Evolutionary conservation across 2,888 invertebrate genomes (phyloP).

Genomic region (Hypomecis atomaria): DNA sequence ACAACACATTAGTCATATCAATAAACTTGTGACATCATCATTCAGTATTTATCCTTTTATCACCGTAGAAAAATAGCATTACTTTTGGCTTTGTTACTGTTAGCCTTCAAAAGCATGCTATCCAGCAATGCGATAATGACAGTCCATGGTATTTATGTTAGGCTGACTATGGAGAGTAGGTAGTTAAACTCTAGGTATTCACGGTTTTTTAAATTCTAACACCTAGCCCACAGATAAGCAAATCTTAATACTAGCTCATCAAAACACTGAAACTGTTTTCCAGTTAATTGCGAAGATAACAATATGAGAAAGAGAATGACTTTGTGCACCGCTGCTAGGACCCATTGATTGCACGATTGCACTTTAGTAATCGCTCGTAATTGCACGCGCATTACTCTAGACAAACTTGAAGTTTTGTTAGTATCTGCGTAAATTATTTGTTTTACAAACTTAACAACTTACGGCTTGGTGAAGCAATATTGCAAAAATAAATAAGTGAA

Average conservation of each 20-base stretch:
- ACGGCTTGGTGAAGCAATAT: constrained; percentile 46
- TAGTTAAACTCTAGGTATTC: too few relatives aligned
- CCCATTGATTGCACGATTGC: constrained; percentile 7
- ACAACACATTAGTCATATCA: constrained; percentile 18
- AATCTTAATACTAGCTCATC: too few relatives aligned
- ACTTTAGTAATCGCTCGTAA: constrained; percentile 17
- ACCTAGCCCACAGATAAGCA: not conserved
- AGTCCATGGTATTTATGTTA: not conserved
- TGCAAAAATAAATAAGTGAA: constrained; percentile 44
- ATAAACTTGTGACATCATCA: not conserved
- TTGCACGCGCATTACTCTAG: not conserved
- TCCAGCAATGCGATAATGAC: not conserved
- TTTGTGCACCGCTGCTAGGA: not conserved
- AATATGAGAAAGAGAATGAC: not conserved
- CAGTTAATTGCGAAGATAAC: not conserved
- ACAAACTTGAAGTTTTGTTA: not conserved
- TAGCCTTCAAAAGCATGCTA: too few relatives aligned
- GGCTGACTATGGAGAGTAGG: not conserved
- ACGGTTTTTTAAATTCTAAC: too few relatives aligned
- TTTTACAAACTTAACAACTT: constrained; percentile 43
- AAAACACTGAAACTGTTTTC: too few relatives aligned
- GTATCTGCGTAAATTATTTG: not conserved
- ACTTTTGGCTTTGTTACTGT: not conserved
- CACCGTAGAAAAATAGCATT: not conserved
- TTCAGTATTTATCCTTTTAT: not conserved